Base-by-base conservation (phyloP, 2,888 invertebrate genomes). In the Ptilodon capucinus region DNA sequence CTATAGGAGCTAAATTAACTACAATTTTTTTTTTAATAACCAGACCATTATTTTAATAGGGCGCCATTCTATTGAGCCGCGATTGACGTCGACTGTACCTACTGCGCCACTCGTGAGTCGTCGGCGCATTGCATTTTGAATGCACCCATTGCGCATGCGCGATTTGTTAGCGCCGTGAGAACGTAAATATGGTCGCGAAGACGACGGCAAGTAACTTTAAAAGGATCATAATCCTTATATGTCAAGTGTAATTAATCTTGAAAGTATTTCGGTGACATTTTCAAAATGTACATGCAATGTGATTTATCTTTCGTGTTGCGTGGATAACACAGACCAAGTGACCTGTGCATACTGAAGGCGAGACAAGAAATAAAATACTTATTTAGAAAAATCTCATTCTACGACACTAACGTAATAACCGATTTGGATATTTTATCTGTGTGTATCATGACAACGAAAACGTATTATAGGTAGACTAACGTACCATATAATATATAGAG, bases 131-230 rank as follows among this genome's bases (percentile, higher is more conserved):
- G 34, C 44, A 40, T 18, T 34, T 34, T 18, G 14, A 21, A 23
- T 18, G 34, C 16, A 21, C 23, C 23, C 23, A 19, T 9, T 21
- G 18, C 40, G 45, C 40, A 45, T 45, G 32, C 45, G 30, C 45
- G 35, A 43, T 43, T 39, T 21, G 39, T 39, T 39, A 21, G 19
- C 39, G 39, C 19, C 39, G 39, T 39, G 39, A 39, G 39, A 36
- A 36, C 18, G 36, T 18, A 38, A 38, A 38, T n/a, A n/a, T 19
- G 38, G 38, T 19, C 6, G 6, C 21, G 14, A 13, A 21, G 21
- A 11, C 21, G 35, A 4, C 17, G 8, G 35, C 17, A 11, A 16
- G 11, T 35, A 6, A 17, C 2, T 35, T 16, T 14, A 32, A 32
- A 14, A 5, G 32, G 28, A n/a, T 9, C n/a, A n/a, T 23, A 7